Percentiles rank a stretch among this genome's conserved stretches.
Conservation (phyloP, 2,888 invertebrate genomes). For the Eupithecia inturbata region DNA sequence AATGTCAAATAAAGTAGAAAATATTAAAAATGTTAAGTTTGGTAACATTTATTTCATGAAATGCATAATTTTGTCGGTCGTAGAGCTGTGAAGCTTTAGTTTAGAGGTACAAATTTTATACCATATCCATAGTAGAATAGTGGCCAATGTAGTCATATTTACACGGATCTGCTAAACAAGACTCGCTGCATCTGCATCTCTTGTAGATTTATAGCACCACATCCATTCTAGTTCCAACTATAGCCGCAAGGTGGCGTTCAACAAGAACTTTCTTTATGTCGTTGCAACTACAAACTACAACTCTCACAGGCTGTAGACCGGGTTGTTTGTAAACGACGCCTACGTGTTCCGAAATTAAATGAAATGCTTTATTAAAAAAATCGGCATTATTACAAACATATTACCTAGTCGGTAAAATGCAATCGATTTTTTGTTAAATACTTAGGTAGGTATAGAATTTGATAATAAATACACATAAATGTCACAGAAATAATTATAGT, state of each 20-base stretch:
- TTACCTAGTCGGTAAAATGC: no score
- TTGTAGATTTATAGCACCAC: not conserved
- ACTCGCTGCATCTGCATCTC: not conserved
- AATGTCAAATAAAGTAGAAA: no score
- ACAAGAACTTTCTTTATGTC: conserved; percentile 12
- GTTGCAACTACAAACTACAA: conserved; percentile 10
- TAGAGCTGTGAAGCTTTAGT: not conserved
- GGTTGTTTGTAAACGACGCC: not conserved
- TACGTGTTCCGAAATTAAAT: not conserved
- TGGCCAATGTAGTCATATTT: no score
- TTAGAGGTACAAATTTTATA: not conserved
- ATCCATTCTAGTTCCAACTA: conserved; percentile 1
- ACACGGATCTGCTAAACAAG: no score
- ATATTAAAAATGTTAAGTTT: no score
- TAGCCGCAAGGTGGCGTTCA: conserved; percentile 5
- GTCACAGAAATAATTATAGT: no score
- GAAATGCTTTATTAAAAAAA: no score
- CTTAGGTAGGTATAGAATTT: no score
- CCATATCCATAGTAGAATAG: not conserved
- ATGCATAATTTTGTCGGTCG: not conserved
- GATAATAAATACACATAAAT: no score
- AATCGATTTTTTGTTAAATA: no score
- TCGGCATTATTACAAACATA: no score
- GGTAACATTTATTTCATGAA: not conserved
- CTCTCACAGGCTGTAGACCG: not conserved